phyloP scores from a whole-genome alignment of 2,113 vertebrate genomes.

The Australoheros scitulus region DNA sequence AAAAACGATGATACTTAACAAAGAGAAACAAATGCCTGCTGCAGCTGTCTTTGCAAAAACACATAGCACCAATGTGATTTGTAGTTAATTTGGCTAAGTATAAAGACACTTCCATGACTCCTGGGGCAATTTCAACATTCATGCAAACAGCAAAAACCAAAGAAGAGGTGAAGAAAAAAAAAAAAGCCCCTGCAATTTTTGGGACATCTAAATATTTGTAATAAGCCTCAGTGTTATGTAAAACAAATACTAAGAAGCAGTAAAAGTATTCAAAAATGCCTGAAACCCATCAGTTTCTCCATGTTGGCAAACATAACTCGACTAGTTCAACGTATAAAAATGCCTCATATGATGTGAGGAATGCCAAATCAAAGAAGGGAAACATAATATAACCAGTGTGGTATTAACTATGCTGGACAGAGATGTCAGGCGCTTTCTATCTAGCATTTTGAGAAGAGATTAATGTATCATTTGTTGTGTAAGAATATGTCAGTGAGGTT shows the following conservation, averaged over 20 bases:
- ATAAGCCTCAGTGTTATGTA: background rate
- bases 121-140: background rate
- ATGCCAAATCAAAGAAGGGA: background rate
- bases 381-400: background rate
- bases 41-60: background rate
- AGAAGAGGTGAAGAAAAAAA: background rate
- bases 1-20: background rate
- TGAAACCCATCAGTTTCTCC: background rate
- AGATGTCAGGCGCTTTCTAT: background rate
- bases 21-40: background rate
- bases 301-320: background rate
- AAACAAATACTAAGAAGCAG: constrained; percentile 5
- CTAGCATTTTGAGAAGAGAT: background rate
- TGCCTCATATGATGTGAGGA: background rate
- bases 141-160: background rate
- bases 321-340: background rate
- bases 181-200: background rate
- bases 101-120: background rate
- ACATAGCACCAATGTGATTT: background rate
- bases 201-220: background rate
- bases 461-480: background rate
- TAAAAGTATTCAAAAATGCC: background rate
- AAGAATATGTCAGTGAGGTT: background rate
- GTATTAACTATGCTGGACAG: background rate
- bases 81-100: constrained; percentile 1